These are phyloP conservation scores for Reticulitermes lucifugus DNA, from an alignment of 2,888 invertebrate species.

Conservation along the genomic window DNA sequence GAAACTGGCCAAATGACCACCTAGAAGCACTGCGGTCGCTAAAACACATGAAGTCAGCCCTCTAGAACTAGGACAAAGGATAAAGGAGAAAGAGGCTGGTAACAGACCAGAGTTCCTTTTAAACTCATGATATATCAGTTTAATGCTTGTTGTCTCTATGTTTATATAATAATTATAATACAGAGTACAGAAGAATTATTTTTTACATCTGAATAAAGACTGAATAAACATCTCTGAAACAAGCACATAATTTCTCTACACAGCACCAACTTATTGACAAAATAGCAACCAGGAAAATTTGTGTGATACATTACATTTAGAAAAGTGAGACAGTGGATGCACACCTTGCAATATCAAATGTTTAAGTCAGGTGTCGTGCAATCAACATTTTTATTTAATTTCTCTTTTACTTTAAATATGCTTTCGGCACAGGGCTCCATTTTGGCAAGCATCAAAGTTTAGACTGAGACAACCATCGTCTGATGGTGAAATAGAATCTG, in stretches of 20 bases:
- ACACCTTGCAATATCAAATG: conserved; percentile 42
- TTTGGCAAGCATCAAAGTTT: conserved; percentile 36
- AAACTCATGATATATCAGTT: conserved; percentile 53
- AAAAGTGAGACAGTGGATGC: conserved; percentile 24
- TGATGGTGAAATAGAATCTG: conserved; percentile 34
- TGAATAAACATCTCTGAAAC: conserved; percentile 36
- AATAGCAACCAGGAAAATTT: conserved; percentile 41
- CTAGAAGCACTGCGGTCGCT: not conserved
- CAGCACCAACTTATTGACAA: conserved; percentile 46
- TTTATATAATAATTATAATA: conserved; percentile 49
- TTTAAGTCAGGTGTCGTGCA: conserved; percentile 44
- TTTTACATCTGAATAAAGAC: not conserved
- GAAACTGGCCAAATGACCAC: too few species aligned
- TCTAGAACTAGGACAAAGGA: not conserved
- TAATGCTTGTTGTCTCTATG: conserved; percentile 50
- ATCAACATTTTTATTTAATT: not conserved
- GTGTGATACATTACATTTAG: conserved; percentile 24
- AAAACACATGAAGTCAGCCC: not conserved
- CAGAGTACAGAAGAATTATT: conserved; percentile 49
- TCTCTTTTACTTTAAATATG: conserved; percentile 17
- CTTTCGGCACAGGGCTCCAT: conserved; percentile 14
- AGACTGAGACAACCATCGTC: conserved; percentile 30
- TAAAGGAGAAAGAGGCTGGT: not conserved
- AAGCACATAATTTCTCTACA: conserved; percentile 34
- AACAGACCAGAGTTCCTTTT: conserved; percentile 18